phyloP scores from a whole-genome alignment of 2,797 vertebrate genomes.

The Chloroceryle inda region DNA sequence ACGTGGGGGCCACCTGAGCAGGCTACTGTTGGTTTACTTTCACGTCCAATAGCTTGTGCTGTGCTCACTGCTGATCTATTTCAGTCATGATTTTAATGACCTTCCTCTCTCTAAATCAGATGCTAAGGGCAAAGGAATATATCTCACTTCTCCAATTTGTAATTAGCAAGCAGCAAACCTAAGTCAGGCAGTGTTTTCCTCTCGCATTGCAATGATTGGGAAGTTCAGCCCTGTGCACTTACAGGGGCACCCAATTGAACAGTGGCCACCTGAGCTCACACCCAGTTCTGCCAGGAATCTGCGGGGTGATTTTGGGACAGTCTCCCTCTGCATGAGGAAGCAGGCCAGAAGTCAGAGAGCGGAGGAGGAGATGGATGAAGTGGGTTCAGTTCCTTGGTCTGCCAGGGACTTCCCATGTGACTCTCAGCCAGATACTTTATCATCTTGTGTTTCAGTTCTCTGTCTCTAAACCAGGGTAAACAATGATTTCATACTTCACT shows the following conservation, averaged over 20 bases:
- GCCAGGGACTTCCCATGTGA: background rate
- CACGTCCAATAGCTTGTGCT: background rate
- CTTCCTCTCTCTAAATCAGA: slow-evolving; percentile 43
- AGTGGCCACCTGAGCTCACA: background rate
- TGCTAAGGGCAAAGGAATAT: background rate
- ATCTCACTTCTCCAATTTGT: slow-evolving; percentile 13
- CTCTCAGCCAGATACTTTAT: background rate
- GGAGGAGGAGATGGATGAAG: background rate
- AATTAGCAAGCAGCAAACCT: background rate
- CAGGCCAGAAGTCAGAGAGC: background rate
- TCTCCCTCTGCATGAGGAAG: background rate
- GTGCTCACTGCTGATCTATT: slow-evolving; percentile 26
- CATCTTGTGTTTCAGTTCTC: slow-evolving; percentile 13
- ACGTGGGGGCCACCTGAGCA: background rate
- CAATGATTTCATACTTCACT: background rate
- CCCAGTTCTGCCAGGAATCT: background rate
- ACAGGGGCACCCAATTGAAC: background rate
- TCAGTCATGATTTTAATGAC: slow-evolving; percentile 44
- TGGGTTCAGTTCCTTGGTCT: background rate
- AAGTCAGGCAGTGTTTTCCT: background rate
- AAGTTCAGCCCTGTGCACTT: background rate
- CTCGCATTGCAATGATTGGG: background rate
- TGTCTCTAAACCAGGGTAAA: slow-evolving; percentile 10
- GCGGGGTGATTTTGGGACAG: background rate
- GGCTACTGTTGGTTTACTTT: background rate